Conservation (phyloP, 2,113 vertebrate genomes). For the Peromyscus maniculatus region DNA sequence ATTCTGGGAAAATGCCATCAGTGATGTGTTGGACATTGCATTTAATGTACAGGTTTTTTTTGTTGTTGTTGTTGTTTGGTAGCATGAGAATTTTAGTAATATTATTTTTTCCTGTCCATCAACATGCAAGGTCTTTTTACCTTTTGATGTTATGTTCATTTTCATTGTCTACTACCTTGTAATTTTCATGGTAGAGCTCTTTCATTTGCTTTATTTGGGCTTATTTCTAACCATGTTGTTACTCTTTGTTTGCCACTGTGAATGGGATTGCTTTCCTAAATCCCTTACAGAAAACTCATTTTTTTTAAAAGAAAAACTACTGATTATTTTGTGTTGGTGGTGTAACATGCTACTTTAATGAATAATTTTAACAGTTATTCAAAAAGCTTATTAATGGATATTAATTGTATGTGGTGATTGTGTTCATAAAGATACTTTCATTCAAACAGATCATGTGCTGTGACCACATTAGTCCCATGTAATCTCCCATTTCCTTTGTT, state of each 20-base stretch:
- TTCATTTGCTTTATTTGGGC: background rate
- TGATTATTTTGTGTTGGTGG: background rate
- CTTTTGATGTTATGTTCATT: background rate
- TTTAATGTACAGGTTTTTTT: background rate
- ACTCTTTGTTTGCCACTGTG: background rate
- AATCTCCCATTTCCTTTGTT: too few species aligned
- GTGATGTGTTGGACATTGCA: background rate
- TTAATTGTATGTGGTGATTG: background rate
- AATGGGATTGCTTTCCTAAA: background rate
- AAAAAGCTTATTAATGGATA: background rate
- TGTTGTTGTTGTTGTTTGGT: too few species aligned
- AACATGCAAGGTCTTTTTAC: background rate
- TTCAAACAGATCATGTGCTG: too few species aligned
- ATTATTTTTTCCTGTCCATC: background rate
- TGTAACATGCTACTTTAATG: background rate
- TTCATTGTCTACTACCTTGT: background rate
- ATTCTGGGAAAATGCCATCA: background rate
- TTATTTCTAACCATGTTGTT: background rate
- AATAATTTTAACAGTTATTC: background rate
- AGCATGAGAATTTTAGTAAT: background rate
- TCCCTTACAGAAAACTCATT: background rate
- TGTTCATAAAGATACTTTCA: background rate
- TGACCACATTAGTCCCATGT: background rate
- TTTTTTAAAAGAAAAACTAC: background rate
- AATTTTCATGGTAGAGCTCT: background rate